phyloP scores from a whole-genome alignment of 2,888 invertebrate species.

The Uropetala carovei region DNA sequence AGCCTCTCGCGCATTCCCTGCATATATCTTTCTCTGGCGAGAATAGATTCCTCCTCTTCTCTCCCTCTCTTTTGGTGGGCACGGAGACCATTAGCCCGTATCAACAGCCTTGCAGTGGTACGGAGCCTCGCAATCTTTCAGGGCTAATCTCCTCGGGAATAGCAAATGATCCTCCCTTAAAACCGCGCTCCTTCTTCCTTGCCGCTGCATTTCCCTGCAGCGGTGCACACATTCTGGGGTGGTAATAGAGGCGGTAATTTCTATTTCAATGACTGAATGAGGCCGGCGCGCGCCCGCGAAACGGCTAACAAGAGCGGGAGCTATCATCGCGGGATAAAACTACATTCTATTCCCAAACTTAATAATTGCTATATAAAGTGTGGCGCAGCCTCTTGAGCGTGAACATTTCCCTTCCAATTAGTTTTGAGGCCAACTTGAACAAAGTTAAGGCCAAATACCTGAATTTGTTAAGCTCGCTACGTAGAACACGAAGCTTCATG shows the following conservation, averaged over 20 bases:
- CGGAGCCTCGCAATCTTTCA: not conserved
- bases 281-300: not conserved
- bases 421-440: too few relatives aligned
- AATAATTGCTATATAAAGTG: too few relatives aligned
- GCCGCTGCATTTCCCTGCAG: conserved; percentile 2
- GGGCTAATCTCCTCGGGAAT: conserved; percentile 9
- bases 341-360: too few relatives aligned
- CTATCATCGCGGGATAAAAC: too few relatives aligned
- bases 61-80: not conserved
- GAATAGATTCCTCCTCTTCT: not conserved
- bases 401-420: too few relatives aligned
- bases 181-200: not conserved
- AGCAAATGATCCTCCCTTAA: not conserved
- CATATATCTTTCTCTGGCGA: not conserved
- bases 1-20: not conserved
- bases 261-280: not conserved
- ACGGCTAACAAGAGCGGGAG: too few relatives aligned
- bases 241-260: not conserved
- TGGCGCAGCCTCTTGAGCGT: too few relatives aligned
- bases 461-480: too few relatives aligned
- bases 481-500: too few relatives aligned
- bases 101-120: conserved; percentile 17
- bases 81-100: not conserved
- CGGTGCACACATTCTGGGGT: not conserved
- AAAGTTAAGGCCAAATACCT: too few relatives aligned